phyloP scores from a whole-genome alignment of 2,888 invertebrate genomes.

The Hydraecia micacea region DNA sequence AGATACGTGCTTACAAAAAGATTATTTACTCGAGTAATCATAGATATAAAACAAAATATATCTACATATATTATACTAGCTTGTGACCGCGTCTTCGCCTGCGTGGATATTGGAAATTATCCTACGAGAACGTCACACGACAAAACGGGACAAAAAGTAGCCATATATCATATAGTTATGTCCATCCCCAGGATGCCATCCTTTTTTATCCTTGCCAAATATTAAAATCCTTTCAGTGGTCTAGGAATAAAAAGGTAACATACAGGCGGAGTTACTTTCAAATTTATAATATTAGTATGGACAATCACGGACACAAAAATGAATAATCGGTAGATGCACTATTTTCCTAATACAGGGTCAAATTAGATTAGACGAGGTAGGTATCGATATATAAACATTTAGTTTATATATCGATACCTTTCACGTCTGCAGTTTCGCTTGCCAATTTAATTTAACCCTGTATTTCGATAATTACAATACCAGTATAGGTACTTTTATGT shows the following conservation, averaged over 20 bases:
- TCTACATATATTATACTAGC: no score
- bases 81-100: background rate
- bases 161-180: background rate
- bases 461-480: background rate
- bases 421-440: background rate
- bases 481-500: background rate
- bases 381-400: no score
- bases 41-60: background rate
- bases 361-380: no score
- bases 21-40: background rate
- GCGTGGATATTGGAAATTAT: background rate
- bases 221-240: background rate
- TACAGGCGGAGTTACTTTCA: background rate
- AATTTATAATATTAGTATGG: background rate
- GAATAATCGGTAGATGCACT: background rate
- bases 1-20: background rate
- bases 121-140: no score
- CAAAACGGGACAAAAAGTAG: background rate
- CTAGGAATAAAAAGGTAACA: no score
- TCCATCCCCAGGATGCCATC: background rate
- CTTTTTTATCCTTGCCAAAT: background rate
- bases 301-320: background rate
- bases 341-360: background rate
- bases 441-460: background rate
- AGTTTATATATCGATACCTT: background rate